phyloP scores from a whole-genome alignment of 2,797 vertebrate species.

The Hemitrygon akajei region DNA sequence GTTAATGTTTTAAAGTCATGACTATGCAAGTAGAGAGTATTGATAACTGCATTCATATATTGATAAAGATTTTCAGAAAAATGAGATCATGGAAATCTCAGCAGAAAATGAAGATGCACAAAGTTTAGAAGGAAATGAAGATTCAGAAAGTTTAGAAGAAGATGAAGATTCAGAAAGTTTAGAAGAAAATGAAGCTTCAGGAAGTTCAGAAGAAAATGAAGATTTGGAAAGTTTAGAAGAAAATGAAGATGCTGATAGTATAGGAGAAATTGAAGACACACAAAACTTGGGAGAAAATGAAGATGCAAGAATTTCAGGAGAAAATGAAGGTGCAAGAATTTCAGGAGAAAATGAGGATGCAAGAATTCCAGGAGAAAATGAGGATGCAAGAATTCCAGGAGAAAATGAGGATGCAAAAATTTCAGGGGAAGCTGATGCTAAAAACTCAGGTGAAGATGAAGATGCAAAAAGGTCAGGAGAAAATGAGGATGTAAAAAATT shows the following conservation, averaged over 20 bases:
- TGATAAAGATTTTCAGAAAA: background rate
- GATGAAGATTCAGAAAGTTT: background rate
- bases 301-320: background rate
- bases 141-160: background rate
- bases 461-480: background rate
- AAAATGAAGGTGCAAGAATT: background rate
- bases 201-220: background rate
- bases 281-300: background rate
- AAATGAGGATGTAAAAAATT: background rate
- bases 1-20: background rate
- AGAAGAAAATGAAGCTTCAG: background rate
- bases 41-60: background rate
- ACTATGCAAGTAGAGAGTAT: background rate
- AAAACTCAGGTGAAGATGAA: background rate
- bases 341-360: background rate
- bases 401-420: background rate
- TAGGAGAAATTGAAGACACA: background rate
- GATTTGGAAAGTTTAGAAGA: background rate
- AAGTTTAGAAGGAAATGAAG: background rate
- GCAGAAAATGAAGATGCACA: background rate
- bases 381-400: background rate
- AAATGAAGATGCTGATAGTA: background rate
- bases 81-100: background rate
- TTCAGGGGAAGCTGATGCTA: too few relatives aligned
- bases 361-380: background rate